A percentile compares a stretch with the other conserved stretches of the same genome.
Evolutionary conservation across 2,888 invertebrate species (phyloP).

Genomic region (Agriopis aurantiaria): DNA sequence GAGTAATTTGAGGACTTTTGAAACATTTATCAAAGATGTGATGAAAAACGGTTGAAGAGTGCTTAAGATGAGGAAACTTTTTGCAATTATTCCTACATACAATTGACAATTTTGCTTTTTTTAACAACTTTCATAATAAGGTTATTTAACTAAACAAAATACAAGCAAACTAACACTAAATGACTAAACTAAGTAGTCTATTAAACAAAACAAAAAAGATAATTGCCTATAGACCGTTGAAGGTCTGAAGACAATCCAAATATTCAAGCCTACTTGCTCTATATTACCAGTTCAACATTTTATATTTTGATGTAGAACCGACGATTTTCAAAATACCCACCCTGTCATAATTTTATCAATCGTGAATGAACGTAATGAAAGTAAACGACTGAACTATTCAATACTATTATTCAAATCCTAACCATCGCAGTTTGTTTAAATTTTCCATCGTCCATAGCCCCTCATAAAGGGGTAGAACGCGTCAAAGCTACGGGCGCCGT

Average conservation of each 20-base stretch:
- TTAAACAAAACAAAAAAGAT: too few relatives aligned
- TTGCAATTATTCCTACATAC: not conserved
- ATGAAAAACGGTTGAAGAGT: constrained; percentile 1
- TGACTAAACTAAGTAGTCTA: too few relatives aligned
- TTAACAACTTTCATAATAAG: too few relatives aligned
- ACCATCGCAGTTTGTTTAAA: constrained; percentile 34
- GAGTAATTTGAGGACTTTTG: constrained; percentile 16
- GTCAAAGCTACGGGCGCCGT: constrained; percentile 36
- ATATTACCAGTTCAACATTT: too few relatives aligned
- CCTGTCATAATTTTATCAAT: constrained; percentile 10
- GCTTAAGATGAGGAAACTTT: not conserved
- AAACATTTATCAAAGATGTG: not conserved
- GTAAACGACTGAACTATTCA: constrained; percentile 21
- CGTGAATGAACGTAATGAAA: not conserved
- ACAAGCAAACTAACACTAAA: too few relatives aligned
- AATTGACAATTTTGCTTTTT: too few relatives aligned
- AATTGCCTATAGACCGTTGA: too few relatives aligned
- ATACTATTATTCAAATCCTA: constrained; percentile 30
- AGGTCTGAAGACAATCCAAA: too few relatives aligned
- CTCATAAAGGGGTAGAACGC: constrained; percentile 39
- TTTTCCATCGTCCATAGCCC: constrained; percentile 41
- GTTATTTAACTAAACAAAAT: too few relatives aligned
- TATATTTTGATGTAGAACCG: too few relatives aligned
- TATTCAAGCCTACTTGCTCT: too few relatives aligned
- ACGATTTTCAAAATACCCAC: not conserved